Evolutionary conservation across 2,113 vertebrate genomes (phyloP), one percentile per base, ranked within the genome.

Genomic region (Platichthys stellatus): DNA sequence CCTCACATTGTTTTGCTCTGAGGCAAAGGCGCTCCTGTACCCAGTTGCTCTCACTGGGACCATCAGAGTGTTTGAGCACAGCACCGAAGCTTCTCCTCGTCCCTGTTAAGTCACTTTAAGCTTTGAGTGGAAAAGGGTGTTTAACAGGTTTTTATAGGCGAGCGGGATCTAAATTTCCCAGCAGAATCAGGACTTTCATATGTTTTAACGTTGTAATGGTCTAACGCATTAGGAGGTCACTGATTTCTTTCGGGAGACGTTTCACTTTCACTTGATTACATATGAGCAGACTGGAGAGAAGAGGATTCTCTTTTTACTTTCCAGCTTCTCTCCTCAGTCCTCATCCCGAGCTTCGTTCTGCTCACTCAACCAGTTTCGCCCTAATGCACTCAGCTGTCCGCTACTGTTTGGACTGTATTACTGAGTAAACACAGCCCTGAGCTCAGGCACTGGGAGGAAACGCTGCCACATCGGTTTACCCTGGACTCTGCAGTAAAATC

Each of bases 101-200:
- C 63, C 64, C 51, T 35, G 47, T 24, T 59, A 18, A 64, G 67
- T 72, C 66, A 45, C 64, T 63, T 77, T 45, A 65, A 72, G 62
- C 71, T 51, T 35, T 20, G 65, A 82, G 76, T 85, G 76, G 60
- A 63, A 81, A 86, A 51, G 18, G 3, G 64, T 71, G 84, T 71
- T 86, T 49, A 70, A 78, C 24, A 58, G 71, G 54, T 63, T 72
- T 45, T 45, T 15, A 15, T 45, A 4, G 12, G 11, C 12, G 43
- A 15, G 43, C 14, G 0, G 51, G 21, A 47, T 62, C 78, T 71
- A 15, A 53, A 76, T 71, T n/a, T 73, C 69, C 58, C 53, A 15
- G 53, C 45, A 63, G 69, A 66, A 66, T 80, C 24, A 2, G 0
- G 53, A 57, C 51, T 72, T 68, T 23, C 12, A 65, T 18, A 26